These are phyloP conservation scores for Atopsyche davidsoni DNA, from an alignment of 1,140 invertebrate genomes.

Conservation along the genomic window DNA sequence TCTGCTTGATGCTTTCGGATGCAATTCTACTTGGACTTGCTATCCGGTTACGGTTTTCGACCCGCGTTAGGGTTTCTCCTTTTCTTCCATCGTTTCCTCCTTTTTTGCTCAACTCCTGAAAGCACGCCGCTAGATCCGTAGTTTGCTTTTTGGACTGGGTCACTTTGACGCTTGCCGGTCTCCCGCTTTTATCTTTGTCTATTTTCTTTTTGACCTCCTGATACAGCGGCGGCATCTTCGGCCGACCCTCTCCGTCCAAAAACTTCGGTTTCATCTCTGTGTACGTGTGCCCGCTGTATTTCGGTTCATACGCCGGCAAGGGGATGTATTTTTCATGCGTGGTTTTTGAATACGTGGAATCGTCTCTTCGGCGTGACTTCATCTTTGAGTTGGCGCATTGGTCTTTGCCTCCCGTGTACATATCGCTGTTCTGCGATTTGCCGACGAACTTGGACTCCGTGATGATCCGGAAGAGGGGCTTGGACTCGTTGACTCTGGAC, in stretches of 20 bases:
- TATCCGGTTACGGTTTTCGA: slow-evolving; percentile 4
- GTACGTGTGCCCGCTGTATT: slow-evolving; percentile 40
- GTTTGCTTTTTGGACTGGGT: slow-evolving; percentile 37
- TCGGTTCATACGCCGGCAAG: slow-evolving; percentile 34
- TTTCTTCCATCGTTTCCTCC: slow-evolving; percentile 32
- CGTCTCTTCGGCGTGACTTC: slow-evolving; percentile 40
- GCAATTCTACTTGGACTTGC: background rate
- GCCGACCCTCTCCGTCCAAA: slow-evolving; percentile 37
- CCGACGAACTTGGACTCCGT: slow-evolving; percentile 37
- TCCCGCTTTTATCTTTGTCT: slow-evolving; percentile 35
- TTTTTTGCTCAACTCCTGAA: slow-evolving; percentile 42
- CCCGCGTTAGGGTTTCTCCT: slow-evolving; percentile 8
- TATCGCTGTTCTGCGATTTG: slow-evolving; percentile 28
- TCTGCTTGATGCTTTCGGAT: slow-evolving; percentile 27
- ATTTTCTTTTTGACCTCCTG: slow-evolving; percentile 42
- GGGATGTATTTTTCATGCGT: slow-evolving; percentile 46
- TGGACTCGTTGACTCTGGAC: slow-evolving; percentile 34
- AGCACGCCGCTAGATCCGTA: slow-evolving; percentile 38
- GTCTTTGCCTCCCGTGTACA: slow-evolving; percentile 37
- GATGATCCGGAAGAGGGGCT: slow-evolving; percentile 43
- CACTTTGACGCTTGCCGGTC: slow-evolving; percentile 36
- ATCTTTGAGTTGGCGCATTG: slow-evolving; percentile 39
- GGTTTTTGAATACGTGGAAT: slow-evolving; percentile 37
- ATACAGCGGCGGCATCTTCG: slow-evolving; percentile 36
- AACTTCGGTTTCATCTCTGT: slow-evolving; percentile 41